Conservation (phyloP, 2,113 vertebrate species). For the Channa argus region DNA sequence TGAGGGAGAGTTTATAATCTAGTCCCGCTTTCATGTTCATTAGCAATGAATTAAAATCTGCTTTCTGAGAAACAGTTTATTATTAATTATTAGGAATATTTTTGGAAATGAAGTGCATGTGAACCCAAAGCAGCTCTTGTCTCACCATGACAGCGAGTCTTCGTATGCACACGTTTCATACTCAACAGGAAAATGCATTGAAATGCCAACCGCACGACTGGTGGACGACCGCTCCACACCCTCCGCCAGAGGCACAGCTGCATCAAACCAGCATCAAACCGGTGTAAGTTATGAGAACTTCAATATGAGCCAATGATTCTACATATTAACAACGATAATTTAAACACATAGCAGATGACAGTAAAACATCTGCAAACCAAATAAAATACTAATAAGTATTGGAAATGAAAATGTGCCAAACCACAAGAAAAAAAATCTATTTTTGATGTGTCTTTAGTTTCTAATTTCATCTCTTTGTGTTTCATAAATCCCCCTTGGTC, state of each 20-base stretch:
- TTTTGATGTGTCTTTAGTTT: no score
- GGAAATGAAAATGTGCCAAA: slow-evolving; percentile 7
- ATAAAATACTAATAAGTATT: neutral
- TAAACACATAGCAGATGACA: neutral
- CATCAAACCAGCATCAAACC: no score
- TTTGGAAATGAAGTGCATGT: neutral
- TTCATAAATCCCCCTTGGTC: neutral
- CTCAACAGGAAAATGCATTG: no score
- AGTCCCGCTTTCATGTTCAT: no score
- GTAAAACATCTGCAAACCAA: neutral
- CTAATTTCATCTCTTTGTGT: neutral
- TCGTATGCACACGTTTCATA: neutral
- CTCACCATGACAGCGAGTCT: neutral
- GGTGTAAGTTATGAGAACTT: no score
- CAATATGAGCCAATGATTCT: neutral
- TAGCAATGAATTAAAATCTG: no score
- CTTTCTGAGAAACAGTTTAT: no score
- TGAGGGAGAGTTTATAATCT: neutral
- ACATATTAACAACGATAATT: neutral
- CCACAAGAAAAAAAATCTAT: neutral
- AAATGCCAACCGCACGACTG: no score
- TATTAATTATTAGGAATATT: neutral
- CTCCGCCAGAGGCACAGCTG: no score
- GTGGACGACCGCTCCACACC: no score
- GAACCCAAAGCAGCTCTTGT: neutral